Percentiles rank a stretch among this genome's conserved stretches.
Conservation (phyloP, 2,797 vertebrate genomes). For the Crocodylus rhombifer region DNA sequence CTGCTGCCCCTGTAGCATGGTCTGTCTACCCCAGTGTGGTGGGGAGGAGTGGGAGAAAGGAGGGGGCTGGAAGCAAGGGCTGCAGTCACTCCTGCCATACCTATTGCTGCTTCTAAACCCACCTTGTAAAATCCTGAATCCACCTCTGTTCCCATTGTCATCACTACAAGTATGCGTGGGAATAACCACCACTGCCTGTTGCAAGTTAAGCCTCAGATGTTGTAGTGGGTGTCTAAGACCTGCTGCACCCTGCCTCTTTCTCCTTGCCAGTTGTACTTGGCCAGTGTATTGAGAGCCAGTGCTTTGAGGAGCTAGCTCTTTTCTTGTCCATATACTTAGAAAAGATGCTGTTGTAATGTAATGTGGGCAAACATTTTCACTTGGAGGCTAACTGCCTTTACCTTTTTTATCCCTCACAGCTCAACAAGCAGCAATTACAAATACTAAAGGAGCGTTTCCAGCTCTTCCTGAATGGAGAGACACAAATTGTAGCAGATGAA, state of each 20-base stretch:
- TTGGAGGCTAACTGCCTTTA: not conserved
- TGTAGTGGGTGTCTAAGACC: rapidly evolving
- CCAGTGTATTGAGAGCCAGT: not conserved
- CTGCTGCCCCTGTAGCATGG: too few species aligned
- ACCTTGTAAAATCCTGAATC: too few species aligned
- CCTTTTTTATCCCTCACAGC: slow-evolving; percentile 77
- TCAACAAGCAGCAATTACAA: slow-evolving; percentile 96
- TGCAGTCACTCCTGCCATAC: too few species aligned
- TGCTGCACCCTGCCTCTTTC: not conserved
- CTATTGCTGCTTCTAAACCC: too few species aligned
- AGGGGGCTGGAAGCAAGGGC: too few species aligned
- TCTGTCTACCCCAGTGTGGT: too few species aligned
- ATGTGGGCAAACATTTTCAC: not conserved
- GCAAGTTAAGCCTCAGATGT: not conserved
- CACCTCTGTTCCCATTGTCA: not conserved
- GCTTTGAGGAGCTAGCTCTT: not conserved
- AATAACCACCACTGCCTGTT: not conserved
- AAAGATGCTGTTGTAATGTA: not conserved
- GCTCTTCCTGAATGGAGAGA: slow-evolving; percentile 94
- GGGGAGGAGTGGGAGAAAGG: too few species aligned
- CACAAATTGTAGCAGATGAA: slow-evolving; percentile 94
- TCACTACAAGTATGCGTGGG: not conserved
- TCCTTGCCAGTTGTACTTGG: not conserved
- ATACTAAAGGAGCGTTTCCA: slow-evolving; percentile 92
- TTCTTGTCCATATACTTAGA: not conserved